Conservation (phyloP, 2,797 vertebrate genomes). For the Podargus strigoides region DNA sequence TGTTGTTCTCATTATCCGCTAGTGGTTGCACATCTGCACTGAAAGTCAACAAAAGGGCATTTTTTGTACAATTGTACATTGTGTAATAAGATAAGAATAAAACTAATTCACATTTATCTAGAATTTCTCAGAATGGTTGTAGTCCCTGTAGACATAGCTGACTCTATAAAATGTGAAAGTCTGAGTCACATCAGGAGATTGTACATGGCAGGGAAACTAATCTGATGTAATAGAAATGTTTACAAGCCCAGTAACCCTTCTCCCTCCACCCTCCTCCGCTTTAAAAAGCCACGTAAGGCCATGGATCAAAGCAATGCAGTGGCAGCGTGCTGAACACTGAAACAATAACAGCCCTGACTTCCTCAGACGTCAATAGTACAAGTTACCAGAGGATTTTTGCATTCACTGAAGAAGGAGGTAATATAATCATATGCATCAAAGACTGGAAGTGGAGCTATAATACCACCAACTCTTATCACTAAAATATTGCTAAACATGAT, state of each 20-base stretch:
- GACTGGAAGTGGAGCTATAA: constrained; percentile 50
- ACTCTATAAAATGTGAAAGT: constrained; percentile 55
- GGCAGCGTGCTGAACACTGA: constrained; percentile 24
- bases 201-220: constrained; percentile 50
- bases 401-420: constrained; percentile 44
- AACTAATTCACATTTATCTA: constrained; percentile 55
- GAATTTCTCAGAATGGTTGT: constrained; percentile 29
- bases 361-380: constrained; percentile 33
- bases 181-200: constrained; percentile 66
- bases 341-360: constrained; percentile 60
- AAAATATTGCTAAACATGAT: constrained; percentile 61
- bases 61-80: constrained; percentile 44
- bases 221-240: constrained; percentile 70
- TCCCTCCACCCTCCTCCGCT: constrained; percentile 37
- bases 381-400: constrained; percentile 43
- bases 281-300: constrained; percentile 58
- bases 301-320: constrained; percentile 56
- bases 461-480: constrained; percentile 44
- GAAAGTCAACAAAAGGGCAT: constrained; percentile 45
- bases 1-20: constrained; percentile 29
- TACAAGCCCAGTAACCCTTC: constrained; percentile 62
- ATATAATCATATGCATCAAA: constrained; percentile 54
- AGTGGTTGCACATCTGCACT: constrained; percentile 42
- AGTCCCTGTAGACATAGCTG: constrained; percentile 39
- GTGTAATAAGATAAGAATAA: constrained; percentile 54